Evolutionary conservation across 2,888 invertebrate species (phyloP), one percentile per base, ranked within the genome.

Genomic region (Apamea epomidion): DNA sequence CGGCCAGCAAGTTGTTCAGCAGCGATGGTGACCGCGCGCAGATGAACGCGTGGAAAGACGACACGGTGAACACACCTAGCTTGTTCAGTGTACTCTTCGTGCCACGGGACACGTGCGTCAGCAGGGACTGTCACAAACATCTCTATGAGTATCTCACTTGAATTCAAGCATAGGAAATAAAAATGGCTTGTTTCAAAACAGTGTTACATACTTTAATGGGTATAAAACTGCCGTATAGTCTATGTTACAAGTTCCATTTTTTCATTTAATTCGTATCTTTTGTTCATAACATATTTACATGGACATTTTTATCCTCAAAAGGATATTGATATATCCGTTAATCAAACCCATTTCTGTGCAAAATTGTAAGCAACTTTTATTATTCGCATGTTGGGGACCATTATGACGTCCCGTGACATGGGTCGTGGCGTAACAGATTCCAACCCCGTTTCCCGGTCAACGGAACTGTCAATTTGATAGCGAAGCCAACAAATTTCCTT

Each of bases 21-120:
- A 99, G 97, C 79, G 99, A 99, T 64, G 99, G 99, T 92, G 99
- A 99, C 87, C 99, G 98, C 81, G 99, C 99, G 95, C 99, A 99
- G 91, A 99, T 99, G 95, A 99, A 99, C 89, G 99, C 99, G 96
- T 99, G 99, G 97, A 99, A 99, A 88, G 99, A 99, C 80, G 99
- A 99, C 90, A 99, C 99, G 76, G 99, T 99, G 97, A 99, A 99
- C 92, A 99, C 99, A 84, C 99, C 99, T 93, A 99, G 97, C 94
- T 99, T 99, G 97, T 99, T 99, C 92, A 99, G 97, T 72, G 99
- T 99, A 93, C 98, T 98, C 97, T 99, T 99, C 89, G 99, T 99
- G 91, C 99, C 98, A 91, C 99, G 98, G 48, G 99, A 99, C 83
- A 99, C 99, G 97, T 99, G 99, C 80, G 99, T 99, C 92, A 99